Conservation (phyloP, 2,888 invertebrate species). For the Andrena chrysosceles region DNA sequence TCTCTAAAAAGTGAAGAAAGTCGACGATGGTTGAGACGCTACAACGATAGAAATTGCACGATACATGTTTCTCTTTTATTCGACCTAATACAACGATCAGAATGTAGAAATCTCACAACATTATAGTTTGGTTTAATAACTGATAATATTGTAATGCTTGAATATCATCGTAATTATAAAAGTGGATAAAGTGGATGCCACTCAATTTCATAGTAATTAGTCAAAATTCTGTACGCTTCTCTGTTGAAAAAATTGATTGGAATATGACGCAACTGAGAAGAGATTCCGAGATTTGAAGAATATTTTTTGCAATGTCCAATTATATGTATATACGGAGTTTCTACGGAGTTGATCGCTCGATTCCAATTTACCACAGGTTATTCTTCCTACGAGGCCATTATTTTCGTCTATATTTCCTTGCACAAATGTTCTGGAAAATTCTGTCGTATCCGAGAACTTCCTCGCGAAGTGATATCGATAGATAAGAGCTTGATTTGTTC, state of each 20-base stretch:
- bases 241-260: not conserved
- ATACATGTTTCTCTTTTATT: no score
- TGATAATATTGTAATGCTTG: no score
- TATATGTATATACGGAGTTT: slow-evolving; percentile 27
- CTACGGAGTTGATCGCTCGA: slow-evolving; percentile 30
- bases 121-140: no score
- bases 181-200: no score
- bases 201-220: no score
- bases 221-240: not conserved
- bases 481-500: slow-evolving; percentile 52
- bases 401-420: slow-evolving; percentile 44
- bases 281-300: slow-evolving; percentile 1
- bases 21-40: no score
- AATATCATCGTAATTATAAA: no score
- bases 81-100: no score
- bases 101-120: no score
- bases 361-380: slow-evolving; percentile 52
- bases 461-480: slow-evolving; percentile 35
- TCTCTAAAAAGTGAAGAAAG: no score
- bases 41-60: no score
- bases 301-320: slow-evolving; percentile 26
- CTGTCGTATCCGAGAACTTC: slow-evolving; percentile 9
- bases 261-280: not conserved
- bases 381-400: slow-evolving; percentile 41
- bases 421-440: slow-evolving; percentile 36